Evolutionary conservation across 2,797 vertebrate species (phyloP), one percentile per base, ranked within the genome.

Genomic region (Euphonia xanthogaster): DNA sequence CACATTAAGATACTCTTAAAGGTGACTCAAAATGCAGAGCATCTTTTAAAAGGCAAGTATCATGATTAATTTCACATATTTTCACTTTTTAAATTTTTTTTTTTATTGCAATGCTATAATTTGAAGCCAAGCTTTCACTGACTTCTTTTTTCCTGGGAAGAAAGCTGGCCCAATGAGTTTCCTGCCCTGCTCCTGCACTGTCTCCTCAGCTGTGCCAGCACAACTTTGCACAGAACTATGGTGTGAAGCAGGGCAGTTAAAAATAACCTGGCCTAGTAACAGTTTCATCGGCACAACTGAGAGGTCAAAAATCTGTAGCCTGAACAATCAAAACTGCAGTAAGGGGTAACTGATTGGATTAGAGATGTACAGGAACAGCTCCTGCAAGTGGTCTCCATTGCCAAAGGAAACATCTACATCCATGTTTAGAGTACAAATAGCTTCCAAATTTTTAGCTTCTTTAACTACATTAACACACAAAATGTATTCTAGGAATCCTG

Each of bases 181-280:
- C n/a, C 54, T n/a, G 2, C 17, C 28, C 48, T 23, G 35, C 24
- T 53, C 28, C 71, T 61, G 33, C 63, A 24, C 42, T 28, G 13
- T 30, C 54, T 45, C 28, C 40, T 79, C 68, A 63, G 30, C 27
- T 48, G 30, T 54, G 47, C 39, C 33, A 67, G 25, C 12, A 42
- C 33, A 57, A 35, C 61, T 79, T 88, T 65, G n/a, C 73, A 77
- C 1, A 4, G 39, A 39, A 61, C n/a, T 71, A 6, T 23, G 53
- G 86, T 3, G 1, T 21, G 48, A 92, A 92, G 16, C 66, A 88
- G 30, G 2, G 8, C 37, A 77, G 51, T 84, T 92, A 90, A 94
- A 93, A 96, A 95, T 86, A 93, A 86, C 45, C 62, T 75, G 68
- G 12, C 61, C 72, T 39, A 73, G 33, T n/a, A 87, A 81, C 45